A percentile compares a stretch with the other conserved stretches of the same genome.
These are phyloP conservation scores for Chelonus formosanus DNA, from an alignment of 2,888 invertebrate species.

Conservation along the genomic window DNA sequence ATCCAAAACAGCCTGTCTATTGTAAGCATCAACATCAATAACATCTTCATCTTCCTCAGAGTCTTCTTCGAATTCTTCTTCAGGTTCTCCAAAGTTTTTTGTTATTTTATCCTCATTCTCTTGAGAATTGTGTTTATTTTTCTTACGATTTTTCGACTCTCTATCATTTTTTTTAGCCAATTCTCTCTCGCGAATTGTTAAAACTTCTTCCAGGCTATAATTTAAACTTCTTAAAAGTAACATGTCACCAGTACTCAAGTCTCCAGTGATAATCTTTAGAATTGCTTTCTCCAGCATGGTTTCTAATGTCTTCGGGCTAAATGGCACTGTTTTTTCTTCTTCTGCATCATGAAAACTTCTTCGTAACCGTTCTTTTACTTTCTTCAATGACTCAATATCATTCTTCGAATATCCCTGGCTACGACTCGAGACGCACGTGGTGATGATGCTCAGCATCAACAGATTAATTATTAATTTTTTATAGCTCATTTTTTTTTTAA, in stretches of 20 bases:
- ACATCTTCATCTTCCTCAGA: constrained; percentile 14
- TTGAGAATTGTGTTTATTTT: constrained; percentile 20
- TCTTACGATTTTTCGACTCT: constrained; percentile 33
- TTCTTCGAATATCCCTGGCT: neutral
- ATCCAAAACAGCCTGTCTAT: constrained; percentile 57
- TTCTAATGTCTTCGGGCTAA: constrained; percentile 53
- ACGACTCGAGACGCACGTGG: constrained; percentile 26
- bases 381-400: constrained; percentile 2
- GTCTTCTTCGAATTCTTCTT: constrained; percentile 24
- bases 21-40: constrained; percentile 52
- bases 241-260: constrained; percentile 55
- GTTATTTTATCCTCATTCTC: neutral
- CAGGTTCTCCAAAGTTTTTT: constrained; percentile 16
- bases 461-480: constrained; percentile 19
- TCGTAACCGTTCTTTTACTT: neutral
- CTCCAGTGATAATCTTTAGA: constrained; percentile 59
- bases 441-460: constrained; percentile 11
- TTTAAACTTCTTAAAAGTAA: constrained; percentile 56
- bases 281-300: constrained; percentile 62
- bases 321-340: constrained; percentile 44
- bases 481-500: constrained; percentile 1
- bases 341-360: constrained; percentile 12
- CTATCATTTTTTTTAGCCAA: constrained; percentile 47
- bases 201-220: constrained; percentile 56
- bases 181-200: constrained; percentile 56